Base-by-base conservation (phyloP, 2,888 invertebrate species). In the Microplitis deprimator region DNA sequence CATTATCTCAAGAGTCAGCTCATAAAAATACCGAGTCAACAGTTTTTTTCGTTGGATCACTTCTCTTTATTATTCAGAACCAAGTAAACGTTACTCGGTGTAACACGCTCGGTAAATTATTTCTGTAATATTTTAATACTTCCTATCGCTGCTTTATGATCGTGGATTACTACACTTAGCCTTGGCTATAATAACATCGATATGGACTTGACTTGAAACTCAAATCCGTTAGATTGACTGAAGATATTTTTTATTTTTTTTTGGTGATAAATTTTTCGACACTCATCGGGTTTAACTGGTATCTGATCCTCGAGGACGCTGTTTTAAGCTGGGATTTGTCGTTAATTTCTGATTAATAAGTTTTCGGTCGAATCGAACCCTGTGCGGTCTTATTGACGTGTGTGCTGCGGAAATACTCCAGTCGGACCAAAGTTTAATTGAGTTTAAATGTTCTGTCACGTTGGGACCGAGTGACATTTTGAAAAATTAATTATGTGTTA, bases 1-100 rank as follows among this genome's bases (percentile, higher is more conserved):
- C 62, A 62, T 62, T 62, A 62, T 62, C 62, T 62, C 20, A 13
- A 13, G 20, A 62, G 62, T 62, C 62, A 62, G 20, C 62, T 62
- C 62, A 16, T 62, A 62, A 62, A 62, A 7, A 62, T 17, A 20
- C 62, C 16, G 62, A 59, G 59, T 62, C 17, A 16, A 62, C 62
- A 16, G 62, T 62, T 62, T 20, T 62, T 62, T 29, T 29, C 29
- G 29, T 29, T 17, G 62, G 20, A 62, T 62, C 62, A 16, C 62
- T 16, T 50, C 8, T 50, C 13, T 50, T 7, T 68, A 50, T 50
- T 50, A 50, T 50, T 50, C 50, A 50, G 13, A 50, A 50, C 10
- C 50, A 50, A 50, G 50, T 13, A 50, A 50, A 50, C 50, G 50
- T 50, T 50, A 50, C 50, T 50, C 50, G 50, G 50, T 50, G 50